Conservation (phyloP, 2,113 vertebrate genomes). For the Microtus oregoni region DNA sequence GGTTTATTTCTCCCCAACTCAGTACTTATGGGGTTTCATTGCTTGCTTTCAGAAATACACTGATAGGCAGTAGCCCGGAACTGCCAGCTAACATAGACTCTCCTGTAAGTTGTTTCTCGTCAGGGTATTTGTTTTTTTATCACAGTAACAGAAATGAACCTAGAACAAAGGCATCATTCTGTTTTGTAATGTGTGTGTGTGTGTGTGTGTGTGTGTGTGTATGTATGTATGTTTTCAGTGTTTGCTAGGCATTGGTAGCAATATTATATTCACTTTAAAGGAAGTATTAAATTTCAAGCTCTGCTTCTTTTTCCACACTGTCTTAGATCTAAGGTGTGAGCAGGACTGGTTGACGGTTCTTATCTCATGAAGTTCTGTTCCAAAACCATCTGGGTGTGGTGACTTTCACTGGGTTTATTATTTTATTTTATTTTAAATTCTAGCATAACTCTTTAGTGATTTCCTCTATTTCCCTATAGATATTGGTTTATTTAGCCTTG, state of each 20-base stretch:
- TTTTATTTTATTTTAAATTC: not conserved
- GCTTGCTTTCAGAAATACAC: not conserved
- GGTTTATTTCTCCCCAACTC: no score
- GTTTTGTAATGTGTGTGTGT: not conserved
- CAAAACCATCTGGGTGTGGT: not conserved
- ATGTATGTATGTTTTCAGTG: not conserved
- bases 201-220: not conserved
- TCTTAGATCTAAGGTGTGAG: not conserved
- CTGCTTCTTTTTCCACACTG: not conserved
- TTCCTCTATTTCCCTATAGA: not conserved
- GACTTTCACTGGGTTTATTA: not conserved
- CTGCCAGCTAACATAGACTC: not conserved
- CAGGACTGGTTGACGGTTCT: not conserved
- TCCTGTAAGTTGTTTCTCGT: not conserved
- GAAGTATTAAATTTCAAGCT: not conserved
- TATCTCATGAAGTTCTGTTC: not conserved
- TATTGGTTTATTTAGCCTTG: not conserved
- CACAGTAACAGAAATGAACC: no score
- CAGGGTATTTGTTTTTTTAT: not conserved
- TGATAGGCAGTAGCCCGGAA: no score
- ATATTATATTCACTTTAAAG: not conserved
- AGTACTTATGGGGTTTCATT: not conserved
- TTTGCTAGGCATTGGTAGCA: not conserved
- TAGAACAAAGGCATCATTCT: not conserved
- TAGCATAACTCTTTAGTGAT: not conserved